Conservation (phyloP, 2,113 vertebrate genomes). For the Alexandromys fortis region DNA sequence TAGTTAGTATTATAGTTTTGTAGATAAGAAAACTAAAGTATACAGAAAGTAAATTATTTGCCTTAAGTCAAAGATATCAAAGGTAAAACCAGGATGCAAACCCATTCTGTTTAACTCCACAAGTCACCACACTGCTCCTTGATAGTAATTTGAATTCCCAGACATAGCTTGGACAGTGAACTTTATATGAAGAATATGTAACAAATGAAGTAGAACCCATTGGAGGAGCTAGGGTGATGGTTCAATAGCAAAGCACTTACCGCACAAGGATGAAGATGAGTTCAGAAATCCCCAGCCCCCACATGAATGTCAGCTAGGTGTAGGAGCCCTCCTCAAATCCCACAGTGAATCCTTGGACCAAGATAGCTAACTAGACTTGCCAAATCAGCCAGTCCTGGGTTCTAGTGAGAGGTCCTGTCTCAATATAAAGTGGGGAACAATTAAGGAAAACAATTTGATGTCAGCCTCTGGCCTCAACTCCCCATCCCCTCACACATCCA, state of each 20-base stretch:
- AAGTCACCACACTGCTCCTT: not conserved
- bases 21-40: constrained; percentile 14
- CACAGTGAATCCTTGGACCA: not conserved
- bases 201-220: not conserved
- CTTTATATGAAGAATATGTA: not conserved
- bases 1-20: not conserved
- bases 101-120: not conserved
- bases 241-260: not conserved
- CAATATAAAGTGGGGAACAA: not conserved
- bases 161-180: not conserved
- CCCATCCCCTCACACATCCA: not conserved
- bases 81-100: not conserved
- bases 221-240: not conserved
- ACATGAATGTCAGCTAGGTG: not conserved
- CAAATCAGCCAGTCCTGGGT: not conserved
- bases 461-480: not conserved
- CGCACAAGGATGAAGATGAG: not conserved
- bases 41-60: not conserved
- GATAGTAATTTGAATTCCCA: not conserved
- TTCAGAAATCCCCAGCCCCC: not conserved
- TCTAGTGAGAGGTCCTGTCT: not conserved
- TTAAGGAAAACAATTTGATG: not conserved
- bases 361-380: not conserved
- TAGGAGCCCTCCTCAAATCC: not conserved
- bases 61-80: not conserved